Conservation (phyloP, 2,888 invertebrate genomes). For the Troides oblongomaculatus region DNA sequence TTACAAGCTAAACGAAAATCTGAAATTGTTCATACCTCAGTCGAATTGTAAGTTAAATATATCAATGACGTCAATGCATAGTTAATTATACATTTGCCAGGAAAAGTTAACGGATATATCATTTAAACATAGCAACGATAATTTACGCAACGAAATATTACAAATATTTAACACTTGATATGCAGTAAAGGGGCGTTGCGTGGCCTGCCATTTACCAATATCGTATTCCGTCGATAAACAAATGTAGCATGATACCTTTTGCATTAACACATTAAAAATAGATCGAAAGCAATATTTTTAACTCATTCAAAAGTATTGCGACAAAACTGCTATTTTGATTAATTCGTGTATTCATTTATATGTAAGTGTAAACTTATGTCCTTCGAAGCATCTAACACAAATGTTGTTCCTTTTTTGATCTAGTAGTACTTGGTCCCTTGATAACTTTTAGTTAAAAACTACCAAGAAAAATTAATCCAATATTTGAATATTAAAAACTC, state of each 20-base stretch:
- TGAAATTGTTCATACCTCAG: not conserved
- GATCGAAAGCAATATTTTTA: constrained; percentile 2
- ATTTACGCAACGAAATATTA: constrained; percentile 26
- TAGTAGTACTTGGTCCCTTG: no score
- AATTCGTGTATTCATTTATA: no score
- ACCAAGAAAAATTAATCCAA: no score
- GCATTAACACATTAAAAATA: constrained; percentile 13
- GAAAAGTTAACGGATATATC: not conserved
- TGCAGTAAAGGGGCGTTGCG: constrained; percentile 32
- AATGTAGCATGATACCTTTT: constrained; percentile 18
- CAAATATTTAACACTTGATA: constrained; percentile 24
- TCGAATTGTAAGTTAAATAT: not conserved
- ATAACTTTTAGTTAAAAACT: no score
- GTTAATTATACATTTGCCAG: not conserved
- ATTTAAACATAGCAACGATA: constrained; percentile 1
- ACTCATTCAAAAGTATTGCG: not conserved
- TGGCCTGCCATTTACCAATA: constrained; percentile 26
- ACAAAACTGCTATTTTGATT: no score
- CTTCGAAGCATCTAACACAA: no score
- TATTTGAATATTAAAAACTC: no score
- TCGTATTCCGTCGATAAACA: constrained; percentile 31
- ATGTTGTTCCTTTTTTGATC: no score
- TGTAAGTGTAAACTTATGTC: no score
- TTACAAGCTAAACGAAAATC: no score
- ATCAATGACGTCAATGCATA: not conserved